Evolutionary conservation across 2,888 invertebrate species (phyloP), one percentile per base, ranked within the genome.

Genomic region (Lymantria dispar): DNA sequence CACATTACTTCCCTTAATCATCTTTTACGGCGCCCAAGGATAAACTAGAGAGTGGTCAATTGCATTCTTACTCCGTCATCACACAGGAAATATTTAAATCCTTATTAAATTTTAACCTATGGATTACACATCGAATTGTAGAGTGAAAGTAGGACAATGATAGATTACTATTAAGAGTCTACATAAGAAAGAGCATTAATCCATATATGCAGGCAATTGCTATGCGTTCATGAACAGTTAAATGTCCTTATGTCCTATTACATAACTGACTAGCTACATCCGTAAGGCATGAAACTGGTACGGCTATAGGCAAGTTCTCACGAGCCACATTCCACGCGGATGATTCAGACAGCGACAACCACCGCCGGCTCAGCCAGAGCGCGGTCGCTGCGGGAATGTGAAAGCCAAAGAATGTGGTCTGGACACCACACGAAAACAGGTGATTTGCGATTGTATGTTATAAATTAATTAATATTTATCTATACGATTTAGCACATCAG

Each of bases 351-450:
- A 43, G 8, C 11, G 43, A 13, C 60, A 50, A 44, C 40, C 44
- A 45, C 54, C 40, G 45, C 54, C 41, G 45, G 43, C 45, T 38
- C 38, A 8, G 13, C 40, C 13, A 14, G 54, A 46, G 11, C 48
- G 14, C 13, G 45, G 31, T 29, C 42, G 31, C 47, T 49, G 54
- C 54, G 61, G 67, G 72, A 74, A 74, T 72, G 78, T 76, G 78
- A 77, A 76, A 79, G 78, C 76, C 58, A 67, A 70, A 72, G 73
- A 76, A 75, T 75, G 73, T 64, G 74, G 75, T 70, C 71, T 51
- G 60, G 56, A 67, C 22, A 22, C 22, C 14, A 45, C 42, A 47
- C 45, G 42, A 38, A 48, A 39, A 50, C 61, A 56, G 51, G 50
- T 56, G 52, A 41, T n/a, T 9, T 30, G 11, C 14, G 22, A 22